These are phyloP conservation scores for Pyrrhia umbra DNA, from an alignment of 2,888 invertebrate genomes.

Conservation along the genomic window DNA sequence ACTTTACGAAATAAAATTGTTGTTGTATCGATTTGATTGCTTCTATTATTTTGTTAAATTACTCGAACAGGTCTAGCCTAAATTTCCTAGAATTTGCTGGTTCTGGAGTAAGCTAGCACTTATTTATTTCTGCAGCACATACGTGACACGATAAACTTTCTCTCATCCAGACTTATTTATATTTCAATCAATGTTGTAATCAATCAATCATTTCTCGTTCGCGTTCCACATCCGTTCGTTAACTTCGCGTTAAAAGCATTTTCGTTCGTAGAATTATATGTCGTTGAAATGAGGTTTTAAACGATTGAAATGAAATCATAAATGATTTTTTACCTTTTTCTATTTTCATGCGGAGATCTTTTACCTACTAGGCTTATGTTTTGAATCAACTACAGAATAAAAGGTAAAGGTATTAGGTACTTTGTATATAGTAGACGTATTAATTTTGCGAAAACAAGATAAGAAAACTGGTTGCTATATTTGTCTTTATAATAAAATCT, in stretches of 20 bases:
- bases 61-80: background rate
- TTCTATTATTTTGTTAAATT: background rate
- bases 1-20: background rate
- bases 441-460: constrained; percentile 3
- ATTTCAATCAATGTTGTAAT: constrained; percentile 52
- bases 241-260: constrained; percentile 50
- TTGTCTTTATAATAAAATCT: constrained; percentile 9
- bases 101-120: background rate
- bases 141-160: constrained; percentile 18
- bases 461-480: constrained; percentile 1
- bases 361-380: constrained; percentile 9
- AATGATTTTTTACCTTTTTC: constrained; percentile 31
- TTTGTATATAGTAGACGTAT: constrained; percentile 12
- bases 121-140: background rate
- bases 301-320: constrained; percentile 30
- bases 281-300: constrained; percentile 13
- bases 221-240: constrained; percentile 46
- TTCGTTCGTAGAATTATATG: constrained; percentile 3
- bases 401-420: background rate
- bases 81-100: background rate
- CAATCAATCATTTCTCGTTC: constrained; percentile 55
- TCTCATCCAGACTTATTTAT: constrained; percentile 41
- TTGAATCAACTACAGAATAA: constrained; percentile 6
- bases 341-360: constrained; percentile 33
- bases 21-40: background rate